Evolutionary conservation across 1,140 invertebrate species (phyloP).

Genomic region (Lepidostoma basale): DNA sequence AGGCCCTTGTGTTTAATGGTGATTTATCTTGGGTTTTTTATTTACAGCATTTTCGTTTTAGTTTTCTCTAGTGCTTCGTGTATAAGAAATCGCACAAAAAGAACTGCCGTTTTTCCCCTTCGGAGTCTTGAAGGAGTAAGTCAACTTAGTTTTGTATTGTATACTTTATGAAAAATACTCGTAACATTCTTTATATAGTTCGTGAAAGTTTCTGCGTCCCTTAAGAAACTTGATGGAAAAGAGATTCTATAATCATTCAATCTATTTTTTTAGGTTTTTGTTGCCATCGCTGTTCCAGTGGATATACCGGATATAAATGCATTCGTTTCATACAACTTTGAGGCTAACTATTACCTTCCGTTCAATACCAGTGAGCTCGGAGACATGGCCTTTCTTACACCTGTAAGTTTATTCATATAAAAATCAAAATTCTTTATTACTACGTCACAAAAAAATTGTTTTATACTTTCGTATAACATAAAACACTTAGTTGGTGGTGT

Average conservation of each 20-base stretch:
- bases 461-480: too few relatives aligned
- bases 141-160: not conserved
- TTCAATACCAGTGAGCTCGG: conserved; percentile 56
- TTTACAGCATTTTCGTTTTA: not conserved
- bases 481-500: too few relatives aligned
- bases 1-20: too few relatives aligned
- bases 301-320: conserved; percentile 72
- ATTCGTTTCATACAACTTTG: conserved; percentile 77
- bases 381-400: conserved; percentile 44
- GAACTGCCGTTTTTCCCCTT: conserved; percentile 1
- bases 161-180: too few relatives aligned
- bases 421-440: not conserved
- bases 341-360: conserved; percentile 69
- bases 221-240: too few relatives aligned
- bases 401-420: conserved; percentile 23
- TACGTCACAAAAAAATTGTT: too few relatives aligned
- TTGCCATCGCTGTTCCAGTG: conserved; percentile 73
- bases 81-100: conserved; percentile 14
- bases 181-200: too few relatives aligned
- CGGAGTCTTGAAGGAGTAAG: conserved; percentile 41
- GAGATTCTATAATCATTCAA: too few relatives aligned
- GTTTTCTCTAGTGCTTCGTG: not conserved
- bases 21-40: too few relatives aligned
- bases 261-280: conserved; percentile 58
- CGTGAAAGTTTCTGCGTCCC: too few relatives aligned